These are phyloP conservation scores for Cuniculus paca DNA, from an alignment of 2,797 vertebrate species.

Conservation along the genomic window DNA sequence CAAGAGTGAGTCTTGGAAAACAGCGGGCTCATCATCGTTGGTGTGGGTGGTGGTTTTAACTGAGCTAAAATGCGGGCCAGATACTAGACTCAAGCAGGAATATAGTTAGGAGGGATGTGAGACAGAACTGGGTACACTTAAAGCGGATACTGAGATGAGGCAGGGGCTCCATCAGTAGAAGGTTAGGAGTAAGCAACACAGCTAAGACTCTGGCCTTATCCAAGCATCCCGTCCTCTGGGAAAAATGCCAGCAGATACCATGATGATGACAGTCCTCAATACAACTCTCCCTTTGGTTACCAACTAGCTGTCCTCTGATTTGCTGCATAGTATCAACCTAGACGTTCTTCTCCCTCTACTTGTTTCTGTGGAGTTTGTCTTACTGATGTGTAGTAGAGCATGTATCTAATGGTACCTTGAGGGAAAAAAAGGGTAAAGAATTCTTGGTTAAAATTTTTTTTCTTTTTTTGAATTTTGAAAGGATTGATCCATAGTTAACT, in stretches of 20 bases:
- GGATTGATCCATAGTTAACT: neutral
- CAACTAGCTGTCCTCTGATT: too few relatives aligned
- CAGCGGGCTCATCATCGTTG: neutral
- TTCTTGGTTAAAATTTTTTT: conserved; percentile 36
- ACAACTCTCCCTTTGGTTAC: neutral
- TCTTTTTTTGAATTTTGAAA: conserved; percentile 33
- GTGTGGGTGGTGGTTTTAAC: neutral
- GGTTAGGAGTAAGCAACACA: neutral
- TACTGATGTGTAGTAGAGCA: neutral
- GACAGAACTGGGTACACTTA: neutral
- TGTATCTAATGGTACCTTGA: conserved; percentile 28
- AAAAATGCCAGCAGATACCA: neutral
- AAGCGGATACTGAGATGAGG: neutral
- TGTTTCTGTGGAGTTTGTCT: neutral
- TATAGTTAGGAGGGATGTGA: neutral
- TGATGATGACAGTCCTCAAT: neutral
- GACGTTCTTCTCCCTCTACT: neutral
- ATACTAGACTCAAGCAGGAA: neutral
- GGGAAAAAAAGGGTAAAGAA: neutral
- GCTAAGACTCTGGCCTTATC: neutral
- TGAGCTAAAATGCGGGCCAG: neutral
- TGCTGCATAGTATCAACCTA: neutral
- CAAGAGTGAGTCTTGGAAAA: conserved; percentile 20
- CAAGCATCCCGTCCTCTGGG: neutral
- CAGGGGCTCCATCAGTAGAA: neutral